Conservation (phyloP, 1,140 invertebrate species). For the Scaptomyza montana region DNA sequence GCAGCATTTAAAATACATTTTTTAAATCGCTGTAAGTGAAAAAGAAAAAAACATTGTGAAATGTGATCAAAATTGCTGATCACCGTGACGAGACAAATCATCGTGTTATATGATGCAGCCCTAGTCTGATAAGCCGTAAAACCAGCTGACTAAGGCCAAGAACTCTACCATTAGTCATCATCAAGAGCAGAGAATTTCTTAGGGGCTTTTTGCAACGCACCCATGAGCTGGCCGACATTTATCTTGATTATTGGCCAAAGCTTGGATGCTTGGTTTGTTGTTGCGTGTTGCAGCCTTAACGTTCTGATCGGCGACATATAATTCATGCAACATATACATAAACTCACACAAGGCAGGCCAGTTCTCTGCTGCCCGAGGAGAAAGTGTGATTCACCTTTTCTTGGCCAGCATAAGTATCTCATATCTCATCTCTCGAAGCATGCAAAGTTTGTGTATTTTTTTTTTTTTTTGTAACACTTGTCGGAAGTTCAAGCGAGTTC, state of each 20-base stretch:
- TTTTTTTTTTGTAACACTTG: slow-evolving; percentile 48
- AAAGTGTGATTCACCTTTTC: slow-evolving; percentile 77
- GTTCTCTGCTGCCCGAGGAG: slow-evolving; percentile 46
- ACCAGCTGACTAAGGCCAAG: slow-evolving; percentile 72
- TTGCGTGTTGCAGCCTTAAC: slow-evolving; percentile 17
- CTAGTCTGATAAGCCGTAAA: slow-evolving; percentile 51
- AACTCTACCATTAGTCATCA: slow-evolving; percentile 72
- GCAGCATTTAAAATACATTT: slow-evolving; percentile 26
- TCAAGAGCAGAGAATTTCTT: slow-evolving; percentile 49
- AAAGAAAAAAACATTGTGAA: slow-evolving; percentile 7
- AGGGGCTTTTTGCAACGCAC: slow-evolving; percentile 66
- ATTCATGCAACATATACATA: slow-evolving; percentile 56
- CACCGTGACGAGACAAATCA: slow-evolving; percentile 47
- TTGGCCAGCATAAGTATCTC: slow-evolving; percentile 1
- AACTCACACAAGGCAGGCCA: slow-evolving; percentile 23
- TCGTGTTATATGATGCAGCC: slow-evolving; percentile 13
- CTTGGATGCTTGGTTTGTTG: slow-evolving; percentile 1
- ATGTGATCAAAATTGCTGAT: slow-evolving; percentile 36
- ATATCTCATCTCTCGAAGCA: slow-evolving; percentile 29
- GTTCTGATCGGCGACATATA: slow-evolving; percentile 72
- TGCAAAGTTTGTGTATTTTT: slow-evolving; percentile 38
- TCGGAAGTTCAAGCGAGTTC: slow-evolving; percentile 67
- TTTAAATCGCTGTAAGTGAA: not conserved
- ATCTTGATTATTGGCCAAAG: slow-evolving; percentile 73
- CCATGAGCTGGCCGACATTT: slow-evolving; percentile 68